Conservation (phyloP, 2,113 vertebrate species). For the Lucifuga dentata region DNA sequence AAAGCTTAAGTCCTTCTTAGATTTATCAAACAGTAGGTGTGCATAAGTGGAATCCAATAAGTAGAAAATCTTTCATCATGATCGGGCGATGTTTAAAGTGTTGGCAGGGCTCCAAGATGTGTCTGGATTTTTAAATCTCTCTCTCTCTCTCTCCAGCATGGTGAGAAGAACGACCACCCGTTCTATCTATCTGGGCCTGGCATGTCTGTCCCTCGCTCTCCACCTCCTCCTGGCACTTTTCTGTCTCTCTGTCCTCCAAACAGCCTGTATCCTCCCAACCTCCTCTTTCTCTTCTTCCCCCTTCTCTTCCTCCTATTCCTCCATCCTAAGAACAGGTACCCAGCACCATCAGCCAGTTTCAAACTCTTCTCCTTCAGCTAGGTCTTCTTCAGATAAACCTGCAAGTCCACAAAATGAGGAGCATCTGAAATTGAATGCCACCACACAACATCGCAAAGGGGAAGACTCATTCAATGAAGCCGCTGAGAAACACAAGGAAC, state of each 20-base stretch:
- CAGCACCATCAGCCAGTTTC: conserved; percentile 17
- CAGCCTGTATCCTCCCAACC: conserved; percentile 60
- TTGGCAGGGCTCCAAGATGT: neutral
- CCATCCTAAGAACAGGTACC: conserved; percentile 28
- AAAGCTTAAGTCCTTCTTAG: neutral
- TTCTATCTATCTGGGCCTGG: conserved; percentile 78
- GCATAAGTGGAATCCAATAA: neutral
- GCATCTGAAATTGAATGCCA: conserved; percentile 5
- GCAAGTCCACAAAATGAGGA: conserved; percentile 2
- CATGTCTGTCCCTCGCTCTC: conserved; percentile 79
- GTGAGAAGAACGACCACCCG: conserved; percentile 74
- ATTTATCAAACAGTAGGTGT: no score
- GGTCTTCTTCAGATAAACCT: conserved; percentile 48
- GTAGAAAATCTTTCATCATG: conserved; percentile 20
- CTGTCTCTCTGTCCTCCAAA: conserved; percentile 64
- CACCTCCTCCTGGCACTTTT: conserved; percentile 82
- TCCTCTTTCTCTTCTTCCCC: conserved; percentile 39
- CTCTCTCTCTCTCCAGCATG: conserved; percentile 63
- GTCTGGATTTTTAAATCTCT: conserved; percentile 14
- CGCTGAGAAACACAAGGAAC: conserved; percentile 20
- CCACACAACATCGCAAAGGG: neutral
- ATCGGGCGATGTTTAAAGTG: conserved; percentile 14
- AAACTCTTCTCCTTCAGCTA: conserved; percentile 33
- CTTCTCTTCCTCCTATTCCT: conserved; percentile 25
- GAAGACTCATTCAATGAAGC: neutral